phyloP scores from a whole-genome alignment of 2,888 invertebrate genomes.

The Aleiodes leptofemur region DNA sequence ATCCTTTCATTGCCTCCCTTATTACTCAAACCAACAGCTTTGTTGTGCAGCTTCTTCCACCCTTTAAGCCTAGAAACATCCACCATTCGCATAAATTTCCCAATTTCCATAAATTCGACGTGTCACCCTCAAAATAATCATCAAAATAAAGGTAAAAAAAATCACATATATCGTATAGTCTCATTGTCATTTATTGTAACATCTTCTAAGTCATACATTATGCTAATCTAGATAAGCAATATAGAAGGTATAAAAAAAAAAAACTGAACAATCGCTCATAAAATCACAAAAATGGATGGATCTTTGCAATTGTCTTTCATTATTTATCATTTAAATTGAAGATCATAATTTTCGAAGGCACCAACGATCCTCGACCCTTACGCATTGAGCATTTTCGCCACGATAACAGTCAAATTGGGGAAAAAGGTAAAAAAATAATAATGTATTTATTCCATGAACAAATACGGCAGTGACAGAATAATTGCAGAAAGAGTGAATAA shows the following conservation, averaged over 20 bases:
- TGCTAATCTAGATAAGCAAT: conserved; percentile 72
- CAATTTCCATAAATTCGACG: no score
- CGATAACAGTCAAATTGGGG: conserved; percentile 61
- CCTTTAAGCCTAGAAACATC: no score
- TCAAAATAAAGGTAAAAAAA: neutral
- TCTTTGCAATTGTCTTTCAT: conserved; percentile 16
- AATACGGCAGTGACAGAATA: conserved; percentile 6
- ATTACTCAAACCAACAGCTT: no score
- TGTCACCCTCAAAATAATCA: neutral
- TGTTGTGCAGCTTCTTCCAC: no score
- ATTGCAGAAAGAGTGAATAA: neutral
- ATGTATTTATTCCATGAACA: conserved; percentile 8
- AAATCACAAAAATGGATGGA: conserved; percentile 72
- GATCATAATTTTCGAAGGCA: conserved; percentile 67
- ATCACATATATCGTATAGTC: conserved; percentile 48
- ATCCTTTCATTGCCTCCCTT: no score
- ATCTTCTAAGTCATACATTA: conserved; percentile 71
- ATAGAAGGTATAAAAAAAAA: conserved; percentile 69
- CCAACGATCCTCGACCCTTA: conserved; percentile 75
- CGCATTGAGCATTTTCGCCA: conserved; percentile 70
- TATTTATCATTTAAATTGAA: conserved; percentile 19
- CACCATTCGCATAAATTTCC: no score
- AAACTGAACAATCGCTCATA: conserved; percentile 64
- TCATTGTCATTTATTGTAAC: conserved; percentile 74
- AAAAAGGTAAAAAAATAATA: neutral